Evolutionary conservation across 2,113 vertebrate genomes (phyloP).

Genomic region (Rhagologus leucostigma): DNA sequence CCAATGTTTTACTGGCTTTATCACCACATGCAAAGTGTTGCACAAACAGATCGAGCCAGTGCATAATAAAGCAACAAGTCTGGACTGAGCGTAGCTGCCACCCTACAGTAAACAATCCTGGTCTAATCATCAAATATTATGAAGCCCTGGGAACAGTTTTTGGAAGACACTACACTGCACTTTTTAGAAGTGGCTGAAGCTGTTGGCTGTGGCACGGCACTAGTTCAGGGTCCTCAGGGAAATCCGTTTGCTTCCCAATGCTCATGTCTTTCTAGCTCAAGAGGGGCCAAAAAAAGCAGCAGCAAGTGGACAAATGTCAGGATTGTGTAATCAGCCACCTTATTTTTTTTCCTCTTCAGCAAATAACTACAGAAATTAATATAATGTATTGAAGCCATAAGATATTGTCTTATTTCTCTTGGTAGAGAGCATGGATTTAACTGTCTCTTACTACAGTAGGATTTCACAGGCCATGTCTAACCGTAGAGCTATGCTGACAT

Average conservation of each 20-base stretch:
- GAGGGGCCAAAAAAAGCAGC: constrained; percentile 7
- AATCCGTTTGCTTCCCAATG: neutral
- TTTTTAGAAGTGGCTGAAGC: constrained; percentile 31
- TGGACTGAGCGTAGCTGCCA: constrained; percentile 6
- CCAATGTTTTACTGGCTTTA: constrained; percentile 19
- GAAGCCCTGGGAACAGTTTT: constrained; percentile 54
- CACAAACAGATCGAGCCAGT: constrained; percentile 10
- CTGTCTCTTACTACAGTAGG: neutral
- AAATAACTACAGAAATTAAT: neutral
- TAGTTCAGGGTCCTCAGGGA: neutral
- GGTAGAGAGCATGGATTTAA: neutral
- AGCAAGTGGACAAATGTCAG: constrained; percentile 9
- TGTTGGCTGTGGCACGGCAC: neutral
- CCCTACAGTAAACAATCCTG: constrained; percentile 23
- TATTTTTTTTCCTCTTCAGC: neutral
- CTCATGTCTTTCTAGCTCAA: neutral
- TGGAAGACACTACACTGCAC: constrained; percentile 10
- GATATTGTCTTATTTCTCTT: neutral
- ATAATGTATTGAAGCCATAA: neutral
- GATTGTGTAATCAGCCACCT: neutral
- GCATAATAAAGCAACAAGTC: constrained; percentile 18
- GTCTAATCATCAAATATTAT: constrained; percentile 43
- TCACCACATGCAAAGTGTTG: neutral
- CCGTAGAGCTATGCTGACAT: neutral
- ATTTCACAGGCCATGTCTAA: neutral